Base-by-base conservation (phyloP, 2,797 vertebrate genomes). In the Furcifer pardalis region DNA sequence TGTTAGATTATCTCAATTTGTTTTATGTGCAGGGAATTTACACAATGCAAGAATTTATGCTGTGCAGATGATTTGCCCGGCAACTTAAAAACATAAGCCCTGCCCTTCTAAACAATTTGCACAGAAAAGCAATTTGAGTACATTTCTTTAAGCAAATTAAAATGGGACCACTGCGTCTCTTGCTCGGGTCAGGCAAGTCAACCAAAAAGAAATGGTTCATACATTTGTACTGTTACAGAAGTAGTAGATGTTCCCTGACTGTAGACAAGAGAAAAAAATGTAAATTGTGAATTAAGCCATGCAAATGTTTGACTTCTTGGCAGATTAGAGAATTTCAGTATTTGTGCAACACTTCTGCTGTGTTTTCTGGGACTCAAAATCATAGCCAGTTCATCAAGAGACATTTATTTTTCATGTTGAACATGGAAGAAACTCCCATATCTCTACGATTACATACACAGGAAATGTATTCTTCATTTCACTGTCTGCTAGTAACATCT, bases 1-100 rank as follows among this genome's bases (percentile, higher is more conserved):
- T 46, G 19, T 80, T 84, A 35, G 59, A 91, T 79, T 42, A 56
- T 66, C 89, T 89, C 4, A 21, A 83, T 81, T 79, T 85, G 42
- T 68, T 89, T 81, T 25, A 12, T 68, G 56, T 62, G 7, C 13
- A 10, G 65, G 79, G 81, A 86, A 62, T 82, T 72, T 76, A 74
- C 23, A 75, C 0, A 0, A 77, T 81, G 52, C 74, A 35, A n/a
- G 63, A 1, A 76, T 49, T 76, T 81, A 71, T 71, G 77, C 85
- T 80, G 19, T 13, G 76, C 79, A 49, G 12, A 74, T 32, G 8
- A 62, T 37, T 83, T 72, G 82, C 32, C n/a, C 71, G 35, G 49
- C 63, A 15, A 83, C 27, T 5, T 42, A 12, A 42, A 49, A 37
- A 13, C 59, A 66, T 25, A 27, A 86, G 13, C 83, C 21, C 12